Evolutionary conservation across 2,113 vertebrate species (phyloP), one percentile per base, ranked within the genome.

Genomic region (Falco punctatus): DNA sequence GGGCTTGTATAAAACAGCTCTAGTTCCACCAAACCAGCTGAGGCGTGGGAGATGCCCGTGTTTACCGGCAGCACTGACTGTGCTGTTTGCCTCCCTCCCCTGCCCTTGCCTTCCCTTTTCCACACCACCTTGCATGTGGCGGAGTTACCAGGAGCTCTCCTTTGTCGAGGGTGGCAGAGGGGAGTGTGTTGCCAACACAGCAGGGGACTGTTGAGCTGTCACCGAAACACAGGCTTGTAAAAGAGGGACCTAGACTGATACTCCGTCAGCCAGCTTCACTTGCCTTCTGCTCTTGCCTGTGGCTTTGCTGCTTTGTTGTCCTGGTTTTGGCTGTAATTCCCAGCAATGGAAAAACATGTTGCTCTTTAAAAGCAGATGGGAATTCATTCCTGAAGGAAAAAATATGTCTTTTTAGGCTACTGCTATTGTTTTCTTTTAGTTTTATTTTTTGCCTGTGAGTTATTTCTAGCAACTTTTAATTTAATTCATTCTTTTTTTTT

Each of bases 321-420:
- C 91, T 87, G 81, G 85, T 23, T 93, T 96, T 96, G 96, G 93
- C 96, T 91, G 52, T 73, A 69, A 77, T 81, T 97, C 73, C 77
- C 85, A 57, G 91, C 86, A 90, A 93, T 92, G 95, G 94, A 95
- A 98, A 97, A 97, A 94, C 91, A 93, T 94, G 91, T 95, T 97
- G 91, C 92, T 97, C 66, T 97, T 97, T 97, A 97, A 94, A 96
- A 97, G 92, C 96, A 97, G 92, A 94, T 97, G 96, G 91, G 83
- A 97, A 95, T 96, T 97, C 77, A 84, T 93, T 97, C 96, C 54
- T 94, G 77, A 92, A 96, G 94, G 93, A 94, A 97, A 90, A 95
- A 96, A 95, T 49, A 95, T 70, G 84, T 95, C 93, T 97, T 96
- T 97, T 95, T 94, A 91, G 88, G 92, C 92, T 94, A 66, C 66